Percentiles rank a stretch among this genome's conserved stretches.
Evolutionary conservation across 1,140 invertebrate genomes (phyloP).

Genomic region (Macrocentrus cingulum): DNA sequence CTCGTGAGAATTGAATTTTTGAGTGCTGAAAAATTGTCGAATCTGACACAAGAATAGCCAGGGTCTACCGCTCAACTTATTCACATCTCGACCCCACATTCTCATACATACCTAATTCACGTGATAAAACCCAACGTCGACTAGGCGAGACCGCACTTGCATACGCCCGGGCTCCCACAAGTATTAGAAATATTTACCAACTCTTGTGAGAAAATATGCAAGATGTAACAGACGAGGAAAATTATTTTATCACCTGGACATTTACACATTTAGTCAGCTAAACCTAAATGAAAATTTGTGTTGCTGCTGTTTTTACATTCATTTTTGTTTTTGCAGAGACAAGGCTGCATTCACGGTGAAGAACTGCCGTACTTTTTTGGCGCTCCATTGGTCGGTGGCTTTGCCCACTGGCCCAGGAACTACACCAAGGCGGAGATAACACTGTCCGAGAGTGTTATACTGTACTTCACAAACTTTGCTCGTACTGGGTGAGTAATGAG

Average conservation of each 20-base stretch:
- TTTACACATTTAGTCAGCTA: no score
- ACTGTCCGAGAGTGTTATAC: conserved; percentile 89
- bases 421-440: conserved; percentile 88
- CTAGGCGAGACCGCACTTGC: background rate
- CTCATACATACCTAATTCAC: conserved; percentile 23
- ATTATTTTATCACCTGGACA: background rate
- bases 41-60: no score
- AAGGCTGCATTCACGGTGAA: conserved; percentile 89
- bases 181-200: conserved; percentile 25
- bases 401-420: conserved; percentile 82
- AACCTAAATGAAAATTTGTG: background rate
- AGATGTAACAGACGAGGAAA: conserved; percentile 15
- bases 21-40: no score
- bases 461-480: conserved; percentile 96
- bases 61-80: no score
- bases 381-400: conserved; percentile 75
- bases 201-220: background rate
- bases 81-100: background rate
- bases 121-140: background rate
- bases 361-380: conserved; percentile 90
- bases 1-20: no score
- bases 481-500: conserved; percentile 84
- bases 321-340: conserved; percentile 65
- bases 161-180: background rate
- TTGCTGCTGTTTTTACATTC: no score